A percentile compares a stretch with the other conserved stretches of the same genome.
Conservation (phyloP, 2,113 vertebrate genomes). For the Lamprologus lemairii region DNA sequence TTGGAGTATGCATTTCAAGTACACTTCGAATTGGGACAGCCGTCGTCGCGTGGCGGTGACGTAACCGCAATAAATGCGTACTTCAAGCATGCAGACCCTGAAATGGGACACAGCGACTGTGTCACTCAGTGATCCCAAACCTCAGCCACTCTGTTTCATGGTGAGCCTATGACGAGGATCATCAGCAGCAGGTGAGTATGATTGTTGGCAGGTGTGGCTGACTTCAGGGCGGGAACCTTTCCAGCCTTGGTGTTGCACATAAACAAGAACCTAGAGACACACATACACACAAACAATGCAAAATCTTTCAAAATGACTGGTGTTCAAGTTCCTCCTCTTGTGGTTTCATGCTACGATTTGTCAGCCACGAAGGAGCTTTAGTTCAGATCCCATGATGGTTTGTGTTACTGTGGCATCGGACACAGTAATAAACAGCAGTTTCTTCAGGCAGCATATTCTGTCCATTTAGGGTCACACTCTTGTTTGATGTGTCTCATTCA, state of each 20-base stretch:
- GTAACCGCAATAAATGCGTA: too few species aligned
- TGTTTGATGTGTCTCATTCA: accelerated
- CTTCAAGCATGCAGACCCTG: too few species aligned
- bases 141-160: neutral
- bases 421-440: neutral
- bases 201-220: neutral
- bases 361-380: neutral
- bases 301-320: neutral
- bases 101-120: too few species aligned
- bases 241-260: neutral
- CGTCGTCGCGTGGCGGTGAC: too few species aligned
- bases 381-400: neutral
- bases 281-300: neutral
- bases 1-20: too few species aligned
- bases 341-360: neutral
- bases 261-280: neutral
- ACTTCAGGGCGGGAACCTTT: neutral
- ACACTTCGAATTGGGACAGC: too few species aligned
- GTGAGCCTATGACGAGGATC: neutral
- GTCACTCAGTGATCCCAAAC: neutral
- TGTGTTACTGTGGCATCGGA: neutral
- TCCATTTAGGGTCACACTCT: neutral
- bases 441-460: accelerated
- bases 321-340: neutral
- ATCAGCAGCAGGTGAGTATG: neutral